Evolutionary conservation across 92 coral and sea anemone genomes (phyloP), one percentile per base, ranked within the genome.

Genomic region (Bergia puertoricense): DNA sequence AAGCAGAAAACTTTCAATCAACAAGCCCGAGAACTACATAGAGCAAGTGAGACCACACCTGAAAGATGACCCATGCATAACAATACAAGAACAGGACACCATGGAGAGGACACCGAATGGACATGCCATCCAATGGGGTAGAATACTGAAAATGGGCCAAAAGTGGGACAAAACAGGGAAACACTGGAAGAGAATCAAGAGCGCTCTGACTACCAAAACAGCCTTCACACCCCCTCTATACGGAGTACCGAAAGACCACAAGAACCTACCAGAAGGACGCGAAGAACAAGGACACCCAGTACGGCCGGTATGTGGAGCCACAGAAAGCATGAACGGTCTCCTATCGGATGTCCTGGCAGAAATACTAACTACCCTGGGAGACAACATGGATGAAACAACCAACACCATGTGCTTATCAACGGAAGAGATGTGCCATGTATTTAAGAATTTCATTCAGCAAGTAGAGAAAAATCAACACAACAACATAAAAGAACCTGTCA

Each of bases 71-170:
- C 39, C 39, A 2, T 3, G 11, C 9, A 43, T 62, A 8, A 50
- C 78, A 6, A 71, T 44, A 20, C 8, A 16, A 38, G 79, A 84
- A 22, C 78, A 84, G 13, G 37, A 54, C 30, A 18, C 65, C 39
- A 68, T 22, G 62, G 77, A 67, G 16, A 59, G 42, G 5, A 9
- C 67, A 38, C 75, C 68, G 20, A 85, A 22, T 5, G 50, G 77
- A 13, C 79, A 69, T 37, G 78, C 88, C 16, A 38, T 85, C 16
- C 77, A 46, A 39, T 42, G 79, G 88, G 51, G 65, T 2, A 73
- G 88, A 10, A 85, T 85, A 11, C 76, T 67, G 78, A 50, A 67
- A 44, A 48, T 76, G n/a, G 88, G 88, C 15, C 56, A 54, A 20
- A 41, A 72, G 69, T 45, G 46, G 44, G 76, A 69, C 67, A 71